Evolutionary conservation across 2,888 invertebrate species (phyloP), one percentile per base, ranked within the genome.

Genomic region (Pediacus dermestoides): DNA sequence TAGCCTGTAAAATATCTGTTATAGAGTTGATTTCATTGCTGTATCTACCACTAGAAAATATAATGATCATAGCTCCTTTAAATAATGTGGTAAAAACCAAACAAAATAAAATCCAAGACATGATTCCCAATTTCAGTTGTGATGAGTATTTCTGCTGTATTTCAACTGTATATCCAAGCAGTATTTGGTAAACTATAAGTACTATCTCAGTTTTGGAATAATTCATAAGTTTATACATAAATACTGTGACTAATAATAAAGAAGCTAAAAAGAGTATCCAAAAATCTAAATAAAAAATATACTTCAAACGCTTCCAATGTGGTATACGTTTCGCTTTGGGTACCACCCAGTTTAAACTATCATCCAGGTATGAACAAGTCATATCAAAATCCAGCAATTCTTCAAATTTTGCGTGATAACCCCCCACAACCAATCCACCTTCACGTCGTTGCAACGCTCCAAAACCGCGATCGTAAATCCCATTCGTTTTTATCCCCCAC

Each of bases 341-440:
- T n/a, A 42, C 46, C 12, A 47, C 16, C 44, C 44, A 47, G 3
- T 27, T 22, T 7, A 30, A 26, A n/a, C 36, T 27, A 15, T 47
- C 46, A 14, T 44, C 37, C 41, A 41, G 36, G 22, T 40, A 42
- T 6, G 34, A 22, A 18, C 16, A 41, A 7, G 41, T 31, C 16
- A 41, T 35, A 18, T 47, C 46, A 16, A 47, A 47, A 11, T 47
- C 44, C 8, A 36, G 11, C 11, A 44, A 38, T 21, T 47, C 43
- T 6, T 34, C 34, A 21, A 30, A 32, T 36, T 37, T 43, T 7
- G 39, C 38, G 25, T 47, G 46, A 15, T 41, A 47, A 8, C 16
- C 36, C 7, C 46, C 46, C 6, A 47, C 28, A 1, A 22, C 32
- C 40, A 41, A 33, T 6, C 41, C 41, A 16, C 33, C 9, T 2